Evolutionary conservation across 1,140 invertebrate species (phyloP).

Genomic region (Sogatella furcifera): DNA sequence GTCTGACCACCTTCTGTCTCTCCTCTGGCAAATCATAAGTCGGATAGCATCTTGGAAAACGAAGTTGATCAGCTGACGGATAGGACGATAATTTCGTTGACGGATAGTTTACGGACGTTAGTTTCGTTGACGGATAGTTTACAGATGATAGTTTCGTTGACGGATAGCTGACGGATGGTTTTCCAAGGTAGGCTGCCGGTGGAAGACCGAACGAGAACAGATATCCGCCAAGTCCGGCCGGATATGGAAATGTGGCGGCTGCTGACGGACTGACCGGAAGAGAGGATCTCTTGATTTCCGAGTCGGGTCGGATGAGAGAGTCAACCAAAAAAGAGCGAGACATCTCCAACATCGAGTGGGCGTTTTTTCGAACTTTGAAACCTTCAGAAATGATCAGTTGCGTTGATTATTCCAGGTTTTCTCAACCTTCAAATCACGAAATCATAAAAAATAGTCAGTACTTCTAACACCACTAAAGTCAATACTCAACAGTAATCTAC

Average conservation of each 20-base stretch:
- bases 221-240: constrained; percentile 8
- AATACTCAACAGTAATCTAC: too few relatives aligned
- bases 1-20: constrained; percentile 11
- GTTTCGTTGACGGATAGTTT: constrained; percentile 7
- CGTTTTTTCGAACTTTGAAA: not conserved
- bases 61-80: constrained; percentile 7
- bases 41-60: constrained; percentile 3
- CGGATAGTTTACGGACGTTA: constrained; percentile 1
- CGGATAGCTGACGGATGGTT: constrained; percentile 4
- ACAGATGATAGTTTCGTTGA: constrained; percentile 8
- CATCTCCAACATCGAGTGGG: constrained; percentile 12
- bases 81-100: too few relatives aligned
- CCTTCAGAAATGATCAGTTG: not conserved
- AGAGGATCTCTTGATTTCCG: not conserved
- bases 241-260: constrained; percentile 11
- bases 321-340: constrained; percentile 24
- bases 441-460: too few relatives aligned
- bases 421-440: too few relatives aligned
- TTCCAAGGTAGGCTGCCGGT: constrained; percentile 4
- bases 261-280: constrained; percentile 3
- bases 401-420: too few relatives aligned
- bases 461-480: too few relatives aligned
- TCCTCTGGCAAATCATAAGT: not conserved
- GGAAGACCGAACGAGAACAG: constrained; percentile 11
- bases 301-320: constrained; percentile 16